A percentile compares a stretch with the other conserved stretches of the same genome.
Evolutionary conservation across 1,140 invertebrate genomes (phyloP).

Genomic region (Eumaeus atala): DNA sequence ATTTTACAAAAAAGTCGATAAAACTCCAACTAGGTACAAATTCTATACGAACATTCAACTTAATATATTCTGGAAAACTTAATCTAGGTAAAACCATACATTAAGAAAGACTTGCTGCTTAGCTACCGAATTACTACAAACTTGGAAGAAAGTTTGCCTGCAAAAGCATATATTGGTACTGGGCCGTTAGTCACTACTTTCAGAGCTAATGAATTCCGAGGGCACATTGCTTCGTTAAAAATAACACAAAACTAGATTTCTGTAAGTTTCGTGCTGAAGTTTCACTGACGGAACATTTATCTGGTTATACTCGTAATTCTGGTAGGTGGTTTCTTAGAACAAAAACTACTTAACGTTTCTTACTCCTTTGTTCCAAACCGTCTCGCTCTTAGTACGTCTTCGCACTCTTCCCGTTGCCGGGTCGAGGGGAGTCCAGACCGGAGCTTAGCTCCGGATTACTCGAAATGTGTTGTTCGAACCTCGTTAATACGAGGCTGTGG

Average conservation of each 20-base stretch:
- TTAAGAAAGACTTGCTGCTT: constrained; percentile 2
- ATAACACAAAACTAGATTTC: constrained; percentile 58
- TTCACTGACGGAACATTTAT: constrained; percentile 61
- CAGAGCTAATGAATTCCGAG: constrained; percentile 62
- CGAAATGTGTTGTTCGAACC: constrained; percentile 6
- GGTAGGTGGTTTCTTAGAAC: constrained; percentile 12
- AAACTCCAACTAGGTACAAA: too few relatives aligned
- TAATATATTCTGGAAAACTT: not conserved
- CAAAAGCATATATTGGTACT: constrained; percentile 39
- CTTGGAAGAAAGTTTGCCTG: constrained; percentile 14
- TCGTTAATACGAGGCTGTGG: too few relatives aligned
- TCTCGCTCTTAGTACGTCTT: too few relatives aligned
- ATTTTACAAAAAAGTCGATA: too few relatives aligned
- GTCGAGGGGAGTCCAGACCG: too few relatives aligned
- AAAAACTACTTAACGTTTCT: constrained; percentile 7
- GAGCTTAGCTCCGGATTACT: too few relatives aligned
- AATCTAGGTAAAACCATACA: not conserved
- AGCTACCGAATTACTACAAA: constrained; percentile 16
- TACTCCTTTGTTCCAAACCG: constrained; percentile 5
- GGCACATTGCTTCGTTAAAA: constrained; percentile 55
- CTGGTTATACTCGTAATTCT: constrained; percentile 45
- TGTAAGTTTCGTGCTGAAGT: constrained; percentile 54
- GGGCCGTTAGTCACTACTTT: constrained; percentile 41
- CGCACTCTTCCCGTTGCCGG: too few relatives aligned
- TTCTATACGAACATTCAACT: too few relatives aligned